Evolutionary conservation across 2,113 vertebrate genomes (phyloP).

Genomic region (Ploceus nigricollis): DNA sequence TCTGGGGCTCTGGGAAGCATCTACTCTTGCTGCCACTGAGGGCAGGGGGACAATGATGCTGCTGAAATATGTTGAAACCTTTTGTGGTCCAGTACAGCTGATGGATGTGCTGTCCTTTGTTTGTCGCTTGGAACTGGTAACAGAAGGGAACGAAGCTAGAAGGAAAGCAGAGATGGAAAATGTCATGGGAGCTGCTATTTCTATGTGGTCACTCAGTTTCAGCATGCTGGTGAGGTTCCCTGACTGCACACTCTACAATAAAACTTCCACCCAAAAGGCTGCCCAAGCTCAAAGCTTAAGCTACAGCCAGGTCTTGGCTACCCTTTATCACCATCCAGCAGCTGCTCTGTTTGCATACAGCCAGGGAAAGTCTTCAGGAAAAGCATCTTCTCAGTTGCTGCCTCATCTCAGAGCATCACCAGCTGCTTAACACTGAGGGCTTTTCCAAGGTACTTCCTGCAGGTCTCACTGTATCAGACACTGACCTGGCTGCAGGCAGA

Average conservation of each 20-base stretch:
- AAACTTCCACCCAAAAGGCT: neutral
- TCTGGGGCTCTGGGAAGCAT: neutral
- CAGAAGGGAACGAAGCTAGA: conserved; percentile 68
- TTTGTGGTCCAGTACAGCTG: conserved; percentile 79
- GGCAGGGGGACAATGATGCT: neutral
- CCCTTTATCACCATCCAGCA: neutral
- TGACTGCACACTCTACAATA: neutral
- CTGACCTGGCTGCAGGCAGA: neutral
- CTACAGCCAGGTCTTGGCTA: neutral
- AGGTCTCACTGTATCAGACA: neutral
- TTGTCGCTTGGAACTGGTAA: conserved; percentile 81
- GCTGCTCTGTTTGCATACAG: neutral
- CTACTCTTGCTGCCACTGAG: neutral
- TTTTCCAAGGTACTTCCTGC: neutral
- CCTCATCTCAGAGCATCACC: neutral
- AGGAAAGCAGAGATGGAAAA: neutral
- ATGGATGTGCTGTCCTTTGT: conserved; percentile 76
- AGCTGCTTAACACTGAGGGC: neutral
- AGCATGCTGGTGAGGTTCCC: neutral
- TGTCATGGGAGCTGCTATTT: neutral
- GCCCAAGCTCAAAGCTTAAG: neutral
- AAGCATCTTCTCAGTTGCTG: neutral
- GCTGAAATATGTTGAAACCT: conserved; percentile 23
- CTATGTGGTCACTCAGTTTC: neutral
- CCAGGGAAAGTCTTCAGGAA: neutral